These are phyloP conservation scores for Torymus texanus DNA, from an alignment of 2,888 invertebrate species.

Conservation along the genomic window DNA sequence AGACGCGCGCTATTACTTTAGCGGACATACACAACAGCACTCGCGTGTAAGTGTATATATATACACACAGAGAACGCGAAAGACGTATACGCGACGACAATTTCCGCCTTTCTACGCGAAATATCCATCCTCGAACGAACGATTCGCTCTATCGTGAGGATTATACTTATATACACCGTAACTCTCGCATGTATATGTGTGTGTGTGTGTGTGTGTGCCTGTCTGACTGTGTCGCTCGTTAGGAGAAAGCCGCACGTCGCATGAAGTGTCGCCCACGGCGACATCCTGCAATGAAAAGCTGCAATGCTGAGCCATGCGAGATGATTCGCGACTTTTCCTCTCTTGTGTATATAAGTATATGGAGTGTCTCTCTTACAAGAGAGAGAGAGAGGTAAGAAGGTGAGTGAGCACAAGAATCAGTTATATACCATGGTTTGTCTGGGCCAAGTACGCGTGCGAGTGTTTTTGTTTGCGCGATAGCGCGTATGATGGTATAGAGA, in stretches of 20 bases:
- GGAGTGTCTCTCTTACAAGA: too few relatives aligned
- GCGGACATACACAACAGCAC: neutral
- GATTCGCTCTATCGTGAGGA: constrained; percentile 33
- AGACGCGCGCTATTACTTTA: neutral
- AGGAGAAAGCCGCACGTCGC: neutral
- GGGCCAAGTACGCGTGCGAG: too few relatives aligned
- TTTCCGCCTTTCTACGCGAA: constrained; percentile 68
- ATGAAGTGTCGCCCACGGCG: neutral
- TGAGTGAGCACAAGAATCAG: too few relatives aligned
- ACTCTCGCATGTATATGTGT: neutral
- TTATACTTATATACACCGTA: neutral
- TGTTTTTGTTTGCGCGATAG: too few relatives aligned
- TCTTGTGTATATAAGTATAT: too few relatives aligned
- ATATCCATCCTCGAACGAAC: constrained; percentile 56
- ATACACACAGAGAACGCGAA: neutral
- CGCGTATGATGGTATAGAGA: too few relatives aligned
- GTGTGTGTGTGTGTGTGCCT: neutral
- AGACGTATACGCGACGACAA: constrained; percentile 13
- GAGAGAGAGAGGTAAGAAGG: too few relatives aligned
- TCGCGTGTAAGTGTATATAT: neutral
- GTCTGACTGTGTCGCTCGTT: neutral
- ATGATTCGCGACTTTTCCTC: too few relatives aligned
- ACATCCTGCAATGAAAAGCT: too few relatives aligned
- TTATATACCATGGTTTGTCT: too few relatives aligned
- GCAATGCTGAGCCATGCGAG: too few relatives aligned